Base-by-base conservation (phyloP, 2,113 vertebrate species). In the Cavia aperea region DNA sequence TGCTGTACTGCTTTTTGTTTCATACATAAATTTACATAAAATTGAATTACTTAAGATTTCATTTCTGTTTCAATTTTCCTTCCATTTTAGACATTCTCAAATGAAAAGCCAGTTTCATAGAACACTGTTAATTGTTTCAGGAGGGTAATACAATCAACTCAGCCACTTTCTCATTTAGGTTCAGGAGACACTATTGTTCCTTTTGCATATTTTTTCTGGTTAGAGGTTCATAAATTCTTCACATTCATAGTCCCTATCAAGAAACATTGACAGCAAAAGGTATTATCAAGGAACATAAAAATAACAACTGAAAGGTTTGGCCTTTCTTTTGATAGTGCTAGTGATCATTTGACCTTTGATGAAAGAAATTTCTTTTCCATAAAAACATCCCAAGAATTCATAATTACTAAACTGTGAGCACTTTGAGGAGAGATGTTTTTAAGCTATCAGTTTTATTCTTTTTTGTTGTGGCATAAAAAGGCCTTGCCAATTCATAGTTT, bases 21-120 rank as follows among this genome's bases (percentile, higher is more conserved):
- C 96, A 97, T 95, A 96, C 95, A 96, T 96, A 96, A 96, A 96
- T 97, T 96, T 96, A 96, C 96, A 97, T 96, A 96, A 96, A 94
- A 95, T 93, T 85, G 90, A 95, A 94, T 96, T 94, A 94, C 93
- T 96, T 95, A 93, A 95, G 94, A 95, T 95, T 95, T 95, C 94
- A 89, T 96, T 95, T 97, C 96, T 96, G 89, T 95, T 96, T 95
- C 95, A 94, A 94, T 97, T 94, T 96, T 94, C 86, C 83, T 96
- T 81, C 93, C 54, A 93, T 94, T 96, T 81, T 94, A 91, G 92
- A 90, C 93, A 94, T 92, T 92, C 62, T 92, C 68, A 94, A 88
- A 95, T 95, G 94, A 92, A 94, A 95, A 95, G 29, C 13, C 13
- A 2, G 54, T 92, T 94, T 94, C 89, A 86, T 56, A 94, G 79